phyloP scores from a whole-genome alignment of 2,797 vertebrate genomes.

The Fistularia tabacaria region DNA sequence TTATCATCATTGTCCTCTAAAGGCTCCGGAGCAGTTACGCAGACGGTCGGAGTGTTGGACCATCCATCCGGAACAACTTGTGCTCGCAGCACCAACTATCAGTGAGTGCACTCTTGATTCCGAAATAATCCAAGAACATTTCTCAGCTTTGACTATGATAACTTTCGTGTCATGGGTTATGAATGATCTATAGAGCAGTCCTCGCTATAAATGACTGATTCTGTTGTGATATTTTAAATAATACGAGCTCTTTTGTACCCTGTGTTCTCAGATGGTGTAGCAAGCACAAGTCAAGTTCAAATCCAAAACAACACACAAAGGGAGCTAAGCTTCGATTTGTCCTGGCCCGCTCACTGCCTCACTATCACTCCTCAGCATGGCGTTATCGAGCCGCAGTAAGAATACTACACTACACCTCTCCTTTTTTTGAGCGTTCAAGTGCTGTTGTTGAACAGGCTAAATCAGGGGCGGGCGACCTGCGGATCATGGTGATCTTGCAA shows the following conservation, averaged over 20 bases:
- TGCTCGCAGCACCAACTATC: conserved; percentile 77
- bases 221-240: background rate
- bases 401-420: conserved; percentile 2
- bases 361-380: conserved; percentile 94
- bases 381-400: conserved; percentile 85
- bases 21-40: conserved; percentile 43
- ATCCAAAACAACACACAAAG: conserved; percentile 80
- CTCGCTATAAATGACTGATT: background rate
- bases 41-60: conserved; percentile 74
- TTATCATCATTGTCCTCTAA: background rate
- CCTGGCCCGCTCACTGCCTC: conserved; percentile 95
- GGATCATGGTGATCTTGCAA: too few relatives aligned
- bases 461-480: too few relatives aligned
- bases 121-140: background rate
- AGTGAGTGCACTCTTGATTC: conserved; percentile 74
- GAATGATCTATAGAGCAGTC: too few relatives aligned
- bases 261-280: conserved; percentile 68
- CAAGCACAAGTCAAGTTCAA: conserved; percentile 76
- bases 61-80: conserved; percentile 82
- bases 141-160: too few relatives aligned
- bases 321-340: conserved; percentile 87
- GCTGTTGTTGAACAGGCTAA: too few relatives aligned
- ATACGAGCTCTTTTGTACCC: background rate
- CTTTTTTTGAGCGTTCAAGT: too few relatives aligned
- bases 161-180: too few relatives aligned